Evolutionary conservation across 2,888 invertebrate species (phyloP), one percentile per base, ranked within the genome.

Genomic region (Himalopsyche anomala): DNA sequence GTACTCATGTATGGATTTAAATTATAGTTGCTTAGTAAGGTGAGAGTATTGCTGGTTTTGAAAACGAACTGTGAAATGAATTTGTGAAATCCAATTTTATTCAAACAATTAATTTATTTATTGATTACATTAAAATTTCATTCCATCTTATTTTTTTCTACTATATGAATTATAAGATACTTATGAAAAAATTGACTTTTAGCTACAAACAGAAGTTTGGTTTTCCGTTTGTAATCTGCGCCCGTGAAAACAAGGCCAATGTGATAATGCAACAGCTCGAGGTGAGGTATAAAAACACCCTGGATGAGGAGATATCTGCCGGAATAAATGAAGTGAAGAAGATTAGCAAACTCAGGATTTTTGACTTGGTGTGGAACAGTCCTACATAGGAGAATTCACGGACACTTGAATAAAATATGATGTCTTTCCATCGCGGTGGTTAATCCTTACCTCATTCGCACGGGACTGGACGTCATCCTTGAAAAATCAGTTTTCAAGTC

Each of bases 211-310:
- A 91, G 5, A 95, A 95, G 90, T 95, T 95, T 90, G 94, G 94
- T 42, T 95, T 95, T 90, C 95, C 96, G 1, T 96, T 96, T 90
- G 94, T 96, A 81, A 95, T 95, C 88, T 95, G 95, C 89, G 95
- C 94, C 0, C 92, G 95, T 87, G 94, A 94, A 90, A 95, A 95
- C 89, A 94, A 95, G 90, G 91, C 94, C 12, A 91, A 92, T 82
- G 92, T 94, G 8, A 95, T 96, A 89, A 91, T 95, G 81, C 90
- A 92, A 45, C 94, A 94, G 28, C 91, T 96, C 6, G 91, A 94
- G 88, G 89, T 89, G 1, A 92, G 95, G 62, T 91, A 94, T 86
- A 90, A 92, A 74, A 95, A 95, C 90, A 90, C 92, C 0, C 90
- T 90, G 54, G 92, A 94, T 28, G 90, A 91, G 81, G 96, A 96